Evolutionary conservation across 2,113 vertebrate species (phyloP).

Genomic region (Crotalus viridis): DNA sequence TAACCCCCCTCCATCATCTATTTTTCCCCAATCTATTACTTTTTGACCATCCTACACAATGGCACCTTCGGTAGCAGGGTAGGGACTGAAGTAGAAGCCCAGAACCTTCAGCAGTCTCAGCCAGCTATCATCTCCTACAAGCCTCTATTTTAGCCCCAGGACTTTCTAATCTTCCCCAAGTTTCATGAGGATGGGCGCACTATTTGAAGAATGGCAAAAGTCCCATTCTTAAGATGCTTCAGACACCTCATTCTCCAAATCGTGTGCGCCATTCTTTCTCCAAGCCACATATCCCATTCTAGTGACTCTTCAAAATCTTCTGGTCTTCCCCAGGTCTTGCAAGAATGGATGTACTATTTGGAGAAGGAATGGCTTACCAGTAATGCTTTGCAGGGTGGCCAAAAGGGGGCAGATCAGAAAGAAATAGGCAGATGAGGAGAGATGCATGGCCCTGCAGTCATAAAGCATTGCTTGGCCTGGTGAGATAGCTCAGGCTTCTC

Average conservation of each 20-base stretch:
- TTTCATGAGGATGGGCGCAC: background rate
- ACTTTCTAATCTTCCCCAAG: background rate
- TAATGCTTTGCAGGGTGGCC: background rate
- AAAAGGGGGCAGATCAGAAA: background rate
- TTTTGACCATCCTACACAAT: background rate
- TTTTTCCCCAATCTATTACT: background rate
- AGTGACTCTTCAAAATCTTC: background rate
- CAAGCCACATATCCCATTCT: background rate
- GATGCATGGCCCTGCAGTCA: background rate
- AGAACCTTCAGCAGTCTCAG: background rate
- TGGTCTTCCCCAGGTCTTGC: background rate
- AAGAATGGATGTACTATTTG: background rate
- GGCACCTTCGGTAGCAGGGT: background rate
- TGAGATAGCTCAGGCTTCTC: background rate
- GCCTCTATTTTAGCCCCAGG: background rate
- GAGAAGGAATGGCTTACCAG: background rate
- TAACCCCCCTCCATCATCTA: background rate
- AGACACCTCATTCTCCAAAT: background rate
- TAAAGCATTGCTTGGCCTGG: background rate
- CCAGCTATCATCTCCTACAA: background rate
- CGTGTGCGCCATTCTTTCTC: background rate
- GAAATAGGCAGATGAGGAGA: background rate
- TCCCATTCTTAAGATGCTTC: background rate
- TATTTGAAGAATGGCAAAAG: background rate
- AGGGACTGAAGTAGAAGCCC: background rate